A percentile compares a stretch with the other conserved stretches of the same genome.
phyloP scores from a whole-genome alignment of 2,888 invertebrate species.

The Synergus laeviventris region DNA sequence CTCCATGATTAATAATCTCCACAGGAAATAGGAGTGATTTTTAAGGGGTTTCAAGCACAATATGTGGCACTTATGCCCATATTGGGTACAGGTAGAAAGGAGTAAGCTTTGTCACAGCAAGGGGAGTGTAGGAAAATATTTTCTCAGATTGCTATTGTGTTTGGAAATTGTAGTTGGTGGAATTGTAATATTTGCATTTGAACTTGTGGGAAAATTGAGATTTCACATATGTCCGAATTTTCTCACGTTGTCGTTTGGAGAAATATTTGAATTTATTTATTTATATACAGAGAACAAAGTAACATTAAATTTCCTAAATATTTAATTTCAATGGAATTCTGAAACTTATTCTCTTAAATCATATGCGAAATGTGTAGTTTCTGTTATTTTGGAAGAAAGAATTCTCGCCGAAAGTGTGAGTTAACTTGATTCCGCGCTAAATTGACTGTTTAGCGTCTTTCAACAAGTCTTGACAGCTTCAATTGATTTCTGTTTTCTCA shows the following conservation, averaged over 20 bases:
- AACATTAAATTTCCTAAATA: too few relatives aligned
- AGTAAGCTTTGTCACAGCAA: background rate
- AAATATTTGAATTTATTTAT: too few relatives aligned
- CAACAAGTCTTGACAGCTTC: background rate
- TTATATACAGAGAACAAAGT: too few relatives aligned
- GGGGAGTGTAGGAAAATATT: slow-evolving; percentile 5
- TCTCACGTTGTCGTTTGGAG: background rate
- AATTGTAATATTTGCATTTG: background rate
- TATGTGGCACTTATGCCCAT: background rate
- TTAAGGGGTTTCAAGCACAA: background rate
- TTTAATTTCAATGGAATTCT: too few relatives aligned
- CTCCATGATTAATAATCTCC: slow-evolving; percentile 16
- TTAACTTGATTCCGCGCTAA: background rate
- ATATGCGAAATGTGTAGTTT: background rate
- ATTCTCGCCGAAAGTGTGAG: background rate
- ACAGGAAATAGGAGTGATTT: slow-evolving; percentile 38
- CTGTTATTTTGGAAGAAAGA: background rate
- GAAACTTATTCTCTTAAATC: too few relatives aligned
- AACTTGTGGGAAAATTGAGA: background rate
- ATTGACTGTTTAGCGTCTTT: background rate
- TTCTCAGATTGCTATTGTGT: slow-evolving; percentile 13
- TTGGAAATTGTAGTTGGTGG: slow-evolving; percentile 3
- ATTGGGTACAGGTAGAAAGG: slow-evolving; percentile 13
- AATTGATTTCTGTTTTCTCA: slow-evolving; percentile 4
- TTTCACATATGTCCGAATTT: background rate